Evolutionary conservation across 2,888 invertebrate genomes (phyloP).

Genomic region (Leuctra nigra): DNA sequence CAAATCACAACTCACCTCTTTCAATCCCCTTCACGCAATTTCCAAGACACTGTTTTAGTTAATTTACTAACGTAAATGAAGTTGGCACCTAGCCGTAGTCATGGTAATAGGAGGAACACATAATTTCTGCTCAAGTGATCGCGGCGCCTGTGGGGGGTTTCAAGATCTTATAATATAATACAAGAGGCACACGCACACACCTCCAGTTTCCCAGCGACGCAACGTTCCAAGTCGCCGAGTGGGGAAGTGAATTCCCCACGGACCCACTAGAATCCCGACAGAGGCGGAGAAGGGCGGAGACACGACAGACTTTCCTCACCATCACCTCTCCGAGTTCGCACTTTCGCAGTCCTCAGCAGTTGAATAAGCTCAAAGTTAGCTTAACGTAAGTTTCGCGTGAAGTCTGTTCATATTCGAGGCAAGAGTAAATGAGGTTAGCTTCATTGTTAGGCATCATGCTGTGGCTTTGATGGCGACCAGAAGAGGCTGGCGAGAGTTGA

Average conservation of each 20-base stretch:
- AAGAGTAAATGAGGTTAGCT: conserved; percentile 10
- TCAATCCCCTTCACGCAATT: no score
- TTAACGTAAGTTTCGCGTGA: conserved; percentile 11
- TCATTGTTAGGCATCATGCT: conserved; percentile 8
- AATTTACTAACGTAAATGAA: conserved; percentile 1
- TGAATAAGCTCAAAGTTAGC: conserved; percentile 12
- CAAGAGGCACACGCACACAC: no score
- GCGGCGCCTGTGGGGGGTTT: neutral
- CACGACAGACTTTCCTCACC: conserved; percentile 10
- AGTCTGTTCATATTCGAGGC: conserved; percentile 3
- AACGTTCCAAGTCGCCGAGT: conserved; percentile 9
- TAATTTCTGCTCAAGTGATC: conserved; percentile 1
- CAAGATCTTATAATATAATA: neutral
- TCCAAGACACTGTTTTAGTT: no score
- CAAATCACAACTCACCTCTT: no score
- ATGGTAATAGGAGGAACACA: conserved; percentile 1
- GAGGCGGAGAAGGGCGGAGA: neutral
- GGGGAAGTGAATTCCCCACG: neutral
- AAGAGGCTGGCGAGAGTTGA: no score
- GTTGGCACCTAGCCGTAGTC: neutral
- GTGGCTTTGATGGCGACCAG: no score
- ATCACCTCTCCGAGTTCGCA: conserved; percentile 2
- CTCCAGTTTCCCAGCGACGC: conserved; percentile 5
- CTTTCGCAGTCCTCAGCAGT: conserved; percentile 7
- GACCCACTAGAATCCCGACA: conserved; percentile 8